Conservation (phyloP, 2,888 invertebrate species). For the Panzeria rudis region DNA sequence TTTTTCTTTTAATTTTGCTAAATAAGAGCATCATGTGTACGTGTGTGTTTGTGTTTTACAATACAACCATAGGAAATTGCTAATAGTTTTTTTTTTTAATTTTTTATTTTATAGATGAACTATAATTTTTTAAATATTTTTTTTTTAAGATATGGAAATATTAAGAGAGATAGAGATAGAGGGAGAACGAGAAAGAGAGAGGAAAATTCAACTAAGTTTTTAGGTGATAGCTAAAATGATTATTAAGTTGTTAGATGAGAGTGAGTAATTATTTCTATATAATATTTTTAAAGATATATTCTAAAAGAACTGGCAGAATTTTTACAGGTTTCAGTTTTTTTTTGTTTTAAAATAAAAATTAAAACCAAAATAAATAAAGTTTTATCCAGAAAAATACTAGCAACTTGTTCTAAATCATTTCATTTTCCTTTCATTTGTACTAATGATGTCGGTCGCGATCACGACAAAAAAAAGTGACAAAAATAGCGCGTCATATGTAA, state of each 20-base stretch:
- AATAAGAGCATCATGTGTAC: constrained; percentile 71
- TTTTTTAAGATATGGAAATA: constrained; percentile 33
- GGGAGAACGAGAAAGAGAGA: constrained; percentile 8
- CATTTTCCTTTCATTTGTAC: no score
- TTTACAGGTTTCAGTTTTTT: constrained; percentile 7
- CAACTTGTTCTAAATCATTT: not conserved
- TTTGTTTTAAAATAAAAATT: not conserved
- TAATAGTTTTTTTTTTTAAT: constrained; percentile 75
- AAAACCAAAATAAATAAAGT: not conserved
- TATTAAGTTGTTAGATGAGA: constrained; percentile 26
- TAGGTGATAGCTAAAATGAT: constrained; percentile 35
- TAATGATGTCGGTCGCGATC: no score
- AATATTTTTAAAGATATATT: constrained; percentile 28
- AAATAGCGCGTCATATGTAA: no score
- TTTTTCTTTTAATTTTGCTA: constrained; percentile 40
- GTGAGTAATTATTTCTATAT: not conserved
- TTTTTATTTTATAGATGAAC: constrained; percentile 26
- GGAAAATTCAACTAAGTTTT: constrained; percentile 54
- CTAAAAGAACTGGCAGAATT: constrained; percentile 35
- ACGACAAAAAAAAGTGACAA: no score
- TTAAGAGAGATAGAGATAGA: constrained; percentile 3
- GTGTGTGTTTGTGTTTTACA: constrained; percentile 73
- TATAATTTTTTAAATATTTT: constrained; percentile 41
- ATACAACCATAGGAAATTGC: constrained; percentile 82
- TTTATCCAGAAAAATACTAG: not conserved